Conservation (phyloP, 2,113 vertebrate genomes). For the Takifugu flavidus region DNA sequence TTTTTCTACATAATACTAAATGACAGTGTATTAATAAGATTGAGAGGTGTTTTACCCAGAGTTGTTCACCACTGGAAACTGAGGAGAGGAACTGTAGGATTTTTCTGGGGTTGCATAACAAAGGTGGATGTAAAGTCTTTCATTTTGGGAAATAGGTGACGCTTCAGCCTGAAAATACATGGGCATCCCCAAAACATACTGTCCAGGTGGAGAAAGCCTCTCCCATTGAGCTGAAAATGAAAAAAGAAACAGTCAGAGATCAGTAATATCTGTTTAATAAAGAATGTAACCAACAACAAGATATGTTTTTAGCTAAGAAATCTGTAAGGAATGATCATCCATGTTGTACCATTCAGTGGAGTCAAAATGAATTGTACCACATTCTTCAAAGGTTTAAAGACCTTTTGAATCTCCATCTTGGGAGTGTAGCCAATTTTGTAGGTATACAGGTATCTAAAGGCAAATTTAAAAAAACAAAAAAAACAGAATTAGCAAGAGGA, state of each 20-base stretch:
- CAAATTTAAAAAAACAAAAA: too few relatives aligned
- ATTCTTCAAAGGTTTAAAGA: constrained; percentile 54
- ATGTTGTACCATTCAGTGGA: constrained; percentile 55
- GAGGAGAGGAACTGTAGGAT: constrained; percentile 42
- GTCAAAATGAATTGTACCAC: constrained; percentile 49
- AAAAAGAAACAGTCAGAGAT: background rate
- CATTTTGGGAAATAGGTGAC: constrained; percentile 10
- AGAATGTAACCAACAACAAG: background rate
- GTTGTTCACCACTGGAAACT: constrained; percentile 61
- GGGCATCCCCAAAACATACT: constrained; percentile 54
- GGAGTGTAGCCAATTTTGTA: constrained; percentile 70
- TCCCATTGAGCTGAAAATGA: constrained; percentile 60
- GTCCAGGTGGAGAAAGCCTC: constrained; percentile 31
- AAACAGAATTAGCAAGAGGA: background rate
- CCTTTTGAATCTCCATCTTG: constrained; percentile 23
- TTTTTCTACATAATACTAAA: background rate
- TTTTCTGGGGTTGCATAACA: constrained; percentile 57
- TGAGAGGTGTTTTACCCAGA: constrained; percentile 59
- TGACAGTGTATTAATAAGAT: background rate
- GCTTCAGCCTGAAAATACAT: constrained; percentile 68
- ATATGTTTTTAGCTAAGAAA: background rate
- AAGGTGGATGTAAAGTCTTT: constrained; percentile 62
- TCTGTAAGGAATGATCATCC: background rate
- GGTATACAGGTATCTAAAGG: constrained; percentile 64
- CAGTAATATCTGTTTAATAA: background rate